Evolutionary conservation across 2,888 invertebrate genomes (phyloP).

Genomic region (Drosophila suboccidentalis): DNA sequence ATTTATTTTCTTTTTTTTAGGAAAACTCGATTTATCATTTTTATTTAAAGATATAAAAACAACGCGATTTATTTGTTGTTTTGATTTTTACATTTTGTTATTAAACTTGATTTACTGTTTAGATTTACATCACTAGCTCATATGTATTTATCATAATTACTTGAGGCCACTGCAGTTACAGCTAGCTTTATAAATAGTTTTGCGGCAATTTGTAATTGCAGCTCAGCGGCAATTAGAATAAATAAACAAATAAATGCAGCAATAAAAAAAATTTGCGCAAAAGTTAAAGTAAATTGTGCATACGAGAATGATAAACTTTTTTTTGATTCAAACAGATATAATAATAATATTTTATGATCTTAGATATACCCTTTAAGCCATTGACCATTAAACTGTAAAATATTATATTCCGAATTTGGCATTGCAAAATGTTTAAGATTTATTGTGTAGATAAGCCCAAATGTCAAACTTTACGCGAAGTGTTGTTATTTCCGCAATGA

Average conservation of each 20-base stretch:
- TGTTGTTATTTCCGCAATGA: conserved; percentile 6
- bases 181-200: conserved; percentile 1
- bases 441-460: background rate
- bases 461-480: background rate
- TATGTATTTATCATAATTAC: conserved; percentile 2
- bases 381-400: background rate
- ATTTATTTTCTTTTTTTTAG: no score
- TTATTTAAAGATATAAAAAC: no score
- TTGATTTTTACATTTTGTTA: no score
- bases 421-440: conserved; percentile 1
- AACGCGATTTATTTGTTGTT: no score
- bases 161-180: conserved; percentile 9
- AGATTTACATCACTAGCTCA: no score
- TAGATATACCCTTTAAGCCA: background rate
- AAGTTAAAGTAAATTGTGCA: background rate
- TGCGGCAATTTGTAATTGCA: conserved; percentile 1
- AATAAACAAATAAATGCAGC: conserved; percentile 8
- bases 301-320: background rate
- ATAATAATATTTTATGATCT: background rate
- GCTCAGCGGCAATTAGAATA: conserved; percentile 7
- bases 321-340: background rate
- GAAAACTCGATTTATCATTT: no score
- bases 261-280: conserved; percentile 1
- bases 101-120: no score
- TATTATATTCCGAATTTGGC: background rate